Percentiles rank a stretch among this genome's conserved stretches.
These are phyloP conservation scores for Masnerella sp. DNA, from an alignment of 2,888 invertebrate species.

Conservation along the genomic window DNA sequence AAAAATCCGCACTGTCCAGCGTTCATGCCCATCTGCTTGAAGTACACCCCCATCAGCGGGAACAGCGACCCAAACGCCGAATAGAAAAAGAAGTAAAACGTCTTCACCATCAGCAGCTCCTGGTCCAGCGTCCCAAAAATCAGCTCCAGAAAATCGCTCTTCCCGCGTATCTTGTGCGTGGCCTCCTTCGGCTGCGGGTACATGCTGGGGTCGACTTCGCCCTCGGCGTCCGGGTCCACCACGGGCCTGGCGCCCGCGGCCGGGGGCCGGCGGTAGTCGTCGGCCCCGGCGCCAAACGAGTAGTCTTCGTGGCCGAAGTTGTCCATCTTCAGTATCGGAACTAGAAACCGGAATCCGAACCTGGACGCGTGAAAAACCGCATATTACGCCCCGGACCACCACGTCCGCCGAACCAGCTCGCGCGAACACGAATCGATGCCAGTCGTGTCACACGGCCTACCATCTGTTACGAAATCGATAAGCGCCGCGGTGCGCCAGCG, in stretches of 20 bases:
- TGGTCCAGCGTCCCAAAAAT: constrained; percentile 91
- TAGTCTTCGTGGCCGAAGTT: constrained; percentile 72
- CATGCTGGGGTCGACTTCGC: constrained; percentile 90
- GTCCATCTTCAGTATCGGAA: constrained; percentile 65
- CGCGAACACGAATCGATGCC: constrained; percentile 70
- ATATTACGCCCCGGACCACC: too few relatives aligned
- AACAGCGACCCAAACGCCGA: constrained; percentile 99
- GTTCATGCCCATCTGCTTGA: constrained; percentile 99
- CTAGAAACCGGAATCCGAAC: not conserved
- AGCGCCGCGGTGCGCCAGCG: constrained; percentile 69
- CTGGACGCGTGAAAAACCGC: too few relatives aligned
- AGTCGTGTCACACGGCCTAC: constrained; percentile 66
- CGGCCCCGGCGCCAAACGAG: constrained; percentile 62
- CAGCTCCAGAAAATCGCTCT: constrained; percentile 89
- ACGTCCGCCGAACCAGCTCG: too few relatives aligned
- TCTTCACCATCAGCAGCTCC: constrained; percentile 95
- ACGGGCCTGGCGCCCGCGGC: constrained; percentile 81
- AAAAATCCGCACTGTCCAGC: constrained; percentile 95
- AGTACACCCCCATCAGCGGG: constrained; percentile 98
- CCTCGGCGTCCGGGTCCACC: constrained; percentile 89
- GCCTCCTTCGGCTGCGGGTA: constrained; percentile 93
- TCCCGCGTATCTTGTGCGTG: constrained; percentile 93
- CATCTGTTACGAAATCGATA: constrained; percentile 73
- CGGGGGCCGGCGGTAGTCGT: constrained; percentile 35
- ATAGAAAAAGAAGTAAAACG: constrained; percentile 99